phyloP scores from a whole-genome alignment of 2,888 invertebrate genomes.

The Amphipyra berbera region DNA sequence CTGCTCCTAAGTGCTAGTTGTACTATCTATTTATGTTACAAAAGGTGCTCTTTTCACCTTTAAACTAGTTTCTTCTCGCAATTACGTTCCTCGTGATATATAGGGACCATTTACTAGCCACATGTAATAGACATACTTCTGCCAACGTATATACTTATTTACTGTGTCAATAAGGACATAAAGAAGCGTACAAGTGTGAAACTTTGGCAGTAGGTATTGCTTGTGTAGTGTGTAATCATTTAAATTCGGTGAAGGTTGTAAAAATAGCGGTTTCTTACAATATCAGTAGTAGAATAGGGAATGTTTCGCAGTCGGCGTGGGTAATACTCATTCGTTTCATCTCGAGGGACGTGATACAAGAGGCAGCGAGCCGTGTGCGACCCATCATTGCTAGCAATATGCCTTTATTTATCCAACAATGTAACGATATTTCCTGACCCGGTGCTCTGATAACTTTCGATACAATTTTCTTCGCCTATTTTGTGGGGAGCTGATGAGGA shows the following conservation, averaged over 20 bases:
- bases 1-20: slow-evolving; percentile 27
- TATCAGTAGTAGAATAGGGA: slow-evolving; percentile 58
- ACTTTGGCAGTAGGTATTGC: slow-evolving; percentile 13
- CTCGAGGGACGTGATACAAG: slow-evolving; percentile 76
- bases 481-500: slow-evolving; percentile 62
- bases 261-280: slow-evolving; percentile 57
- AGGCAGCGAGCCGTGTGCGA: slow-evolving; percentile 67
- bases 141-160: slow-evolving; percentile 17
- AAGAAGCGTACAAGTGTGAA: slow-evolving; percentile 18
- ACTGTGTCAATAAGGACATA: slow-evolving; percentile 22
- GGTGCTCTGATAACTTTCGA: slow-evolving; percentile 75
- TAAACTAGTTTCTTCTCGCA: slow-evolving; percentile 44
- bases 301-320: slow-evolving; percentile 72
- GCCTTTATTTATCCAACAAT: slow-evolving; percentile 80
- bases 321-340: slow-evolving; percentile 78
- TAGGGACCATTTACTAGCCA: slow-evolving; percentile 43
- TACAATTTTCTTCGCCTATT: slow-evolving; percentile 67
- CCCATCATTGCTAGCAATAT: slow-evolving; percentile 77
- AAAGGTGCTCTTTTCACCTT: slow-evolving; percentile 44
- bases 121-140: slow-evolving; percentile 39
- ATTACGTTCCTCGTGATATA: slow-evolving; percentile 52
- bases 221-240: slow-evolving; percentile 33
- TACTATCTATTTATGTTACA: slow-evolving; percentile 34
- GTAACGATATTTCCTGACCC: slow-evolving; percentile 75
- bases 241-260: slow-evolving; percentile 44